Percentiles rank a stretch among this genome's conserved stretches.
These are phyloP conservation scores for Prunella strophiata DNA, from an alignment of 2,797 vertebrate genomes.

Conservation along the genomic window DNA sequence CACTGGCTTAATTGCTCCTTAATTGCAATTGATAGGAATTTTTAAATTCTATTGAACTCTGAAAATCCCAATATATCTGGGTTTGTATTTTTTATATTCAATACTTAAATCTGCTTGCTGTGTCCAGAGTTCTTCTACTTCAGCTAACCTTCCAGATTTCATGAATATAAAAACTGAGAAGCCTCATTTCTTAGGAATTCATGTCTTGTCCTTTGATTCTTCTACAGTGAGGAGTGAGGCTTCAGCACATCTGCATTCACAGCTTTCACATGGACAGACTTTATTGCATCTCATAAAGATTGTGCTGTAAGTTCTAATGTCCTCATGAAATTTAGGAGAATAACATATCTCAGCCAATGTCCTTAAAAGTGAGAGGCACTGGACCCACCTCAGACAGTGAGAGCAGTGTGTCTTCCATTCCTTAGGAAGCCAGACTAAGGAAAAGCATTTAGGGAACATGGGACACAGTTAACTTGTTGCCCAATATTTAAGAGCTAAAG, in stretches of 20 bases:
- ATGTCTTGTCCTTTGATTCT: neutral
- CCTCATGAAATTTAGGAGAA: neutral
- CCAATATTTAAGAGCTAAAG: neutral
- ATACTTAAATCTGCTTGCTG: neutral
- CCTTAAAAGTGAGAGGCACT: neutral
- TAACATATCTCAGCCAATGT: neutral
- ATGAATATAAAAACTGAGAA: neutral
- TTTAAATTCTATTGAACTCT: neutral
- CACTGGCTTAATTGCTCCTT: neutral
- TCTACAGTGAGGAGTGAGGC: neutral
- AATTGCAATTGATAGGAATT: neutral
- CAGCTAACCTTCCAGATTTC: neutral
- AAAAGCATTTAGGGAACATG: neutral
- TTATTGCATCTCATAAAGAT: neutral
- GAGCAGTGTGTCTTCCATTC: neutral
- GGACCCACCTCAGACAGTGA: neutral
- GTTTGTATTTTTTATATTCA: neutral
- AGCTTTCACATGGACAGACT: neutral
- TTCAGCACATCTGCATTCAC: neutral
- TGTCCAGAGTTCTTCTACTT: neutral
- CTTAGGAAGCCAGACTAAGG: neutral
- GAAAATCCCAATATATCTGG: neutral
- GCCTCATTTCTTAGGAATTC: neutral
- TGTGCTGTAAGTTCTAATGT: neutral
- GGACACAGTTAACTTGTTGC: neutral